These are phyloP conservation scores for Drosophila suboccidentalis DNA, from an alignment of 2,888 invertebrate genomes.

Conservation along the genomic window DNA sequence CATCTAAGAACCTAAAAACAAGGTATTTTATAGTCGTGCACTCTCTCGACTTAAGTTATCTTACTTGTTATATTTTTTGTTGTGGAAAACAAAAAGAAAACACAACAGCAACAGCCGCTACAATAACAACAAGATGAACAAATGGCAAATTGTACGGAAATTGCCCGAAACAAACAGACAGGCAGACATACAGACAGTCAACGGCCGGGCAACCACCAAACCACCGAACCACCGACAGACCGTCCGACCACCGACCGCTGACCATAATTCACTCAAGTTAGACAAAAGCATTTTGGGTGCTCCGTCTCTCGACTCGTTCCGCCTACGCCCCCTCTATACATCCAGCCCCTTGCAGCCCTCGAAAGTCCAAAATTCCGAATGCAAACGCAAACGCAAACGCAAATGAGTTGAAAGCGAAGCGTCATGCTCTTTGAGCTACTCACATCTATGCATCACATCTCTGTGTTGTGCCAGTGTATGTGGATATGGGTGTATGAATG, in stretches of 20 bases:
- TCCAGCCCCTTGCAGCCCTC: slow-evolving; percentile 5
- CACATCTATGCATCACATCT: neutral
- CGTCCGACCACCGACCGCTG: slow-evolving; percentile 54
- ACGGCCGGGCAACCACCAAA: slow-evolving; percentile 20
- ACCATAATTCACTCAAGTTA: slow-evolving; percentile 80
- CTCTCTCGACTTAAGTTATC: neutral
- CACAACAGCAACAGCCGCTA: slow-evolving; percentile 61
- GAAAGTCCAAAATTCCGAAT: slow-evolving; percentile 70
- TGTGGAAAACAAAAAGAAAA: slow-evolving; percentile 55
- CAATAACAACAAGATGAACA: slow-evolving; percentile 37
- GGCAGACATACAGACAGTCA: neutral
- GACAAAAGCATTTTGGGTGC: slow-evolving; percentile 75
- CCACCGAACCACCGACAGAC: slow-evolving; percentile 24
- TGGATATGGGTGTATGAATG: slow-evolving; percentile 21
- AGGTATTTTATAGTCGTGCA: neutral
- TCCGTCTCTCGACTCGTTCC: slow-evolving; percentile 2
- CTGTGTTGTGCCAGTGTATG: neutral
- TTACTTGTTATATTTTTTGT: slow-evolving; percentile 21
- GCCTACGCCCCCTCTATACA: slow-evolving; percentile 20
- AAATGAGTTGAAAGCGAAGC: slow-evolving; percentile 73
- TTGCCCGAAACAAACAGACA: slow-evolving; percentile 72
- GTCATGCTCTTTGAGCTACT: slow-evolving; percentile 71
- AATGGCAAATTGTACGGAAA: slow-evolving; percentile 79
- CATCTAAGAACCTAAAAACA: neutral
- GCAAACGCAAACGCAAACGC: slow-evolving; percentile 67